Evolutionary conservation across 2,888 invertebrate species (phyloP).

Genomic region (Diploptera punctata): DNA sequence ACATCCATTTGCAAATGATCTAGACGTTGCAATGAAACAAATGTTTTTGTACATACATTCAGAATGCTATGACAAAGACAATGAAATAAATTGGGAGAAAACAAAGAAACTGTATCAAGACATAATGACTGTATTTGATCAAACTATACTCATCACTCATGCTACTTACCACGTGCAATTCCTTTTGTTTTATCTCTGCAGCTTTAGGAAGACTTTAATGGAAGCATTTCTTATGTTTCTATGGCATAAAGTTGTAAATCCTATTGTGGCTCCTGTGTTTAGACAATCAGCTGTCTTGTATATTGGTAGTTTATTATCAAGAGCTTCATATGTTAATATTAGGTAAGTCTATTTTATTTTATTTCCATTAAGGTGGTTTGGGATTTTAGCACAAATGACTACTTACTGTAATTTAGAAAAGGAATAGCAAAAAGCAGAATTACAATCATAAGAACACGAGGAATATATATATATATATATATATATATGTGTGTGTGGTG

Average conservation of each 20-base stretch:
- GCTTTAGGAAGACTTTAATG: conserved; percentile 64
- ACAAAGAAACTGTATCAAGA: conserved; percentile 67
- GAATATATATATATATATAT: too few relatives aligned
- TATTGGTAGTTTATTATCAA: conserved; percentile 74
- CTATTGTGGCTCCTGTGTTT: conserved; percentile 66
- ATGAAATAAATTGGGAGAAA: conserved; percentile 60
- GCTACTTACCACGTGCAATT: conserved; percentile 83
- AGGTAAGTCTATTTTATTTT: conserved; percentile 61
- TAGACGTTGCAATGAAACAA: conserved; percentile 81
- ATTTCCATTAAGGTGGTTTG: too few relatives aligned
- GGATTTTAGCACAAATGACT: too few relatives aligned
- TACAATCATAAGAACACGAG: too few relatives aligned
- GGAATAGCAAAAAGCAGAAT: too few relatives aligned
- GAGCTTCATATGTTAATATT: conserved; percentile 68
- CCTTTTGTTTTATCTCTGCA: conserved; percentile 74
- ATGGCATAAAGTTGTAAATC: conserved; percentile 76
- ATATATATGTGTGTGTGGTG: too few relatives aligned
- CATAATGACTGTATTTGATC: conserved; percentile 75
- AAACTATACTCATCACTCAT: conserved; percentile 81
- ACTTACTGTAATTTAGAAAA: too few relatives aligned
- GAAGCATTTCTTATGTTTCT: conserved; percentile 73
- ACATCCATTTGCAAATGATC: conserved; percentile 65
- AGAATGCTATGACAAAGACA: conserved; percentile 59
- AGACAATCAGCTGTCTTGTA: conserved; percentile 76
- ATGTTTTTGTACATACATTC: conserved; percentile 72